Evolutionary conservation across 2,113 vertebrate genomes (phyloP).

Genomic region (Azemiops feae): DNA sequence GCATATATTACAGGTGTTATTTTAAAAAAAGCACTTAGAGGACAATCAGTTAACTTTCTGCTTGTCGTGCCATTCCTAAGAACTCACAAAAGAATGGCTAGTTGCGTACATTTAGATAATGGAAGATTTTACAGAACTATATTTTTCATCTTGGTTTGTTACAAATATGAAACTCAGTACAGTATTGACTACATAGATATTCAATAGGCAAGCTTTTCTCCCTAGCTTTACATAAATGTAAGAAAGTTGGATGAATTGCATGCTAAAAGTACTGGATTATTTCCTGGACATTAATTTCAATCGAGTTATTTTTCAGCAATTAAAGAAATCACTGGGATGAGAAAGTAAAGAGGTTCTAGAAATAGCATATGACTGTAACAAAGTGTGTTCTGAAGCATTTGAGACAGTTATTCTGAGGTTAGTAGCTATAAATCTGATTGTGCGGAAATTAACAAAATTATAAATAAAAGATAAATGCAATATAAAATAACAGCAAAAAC

Average conservation of each 20-base stretch:
- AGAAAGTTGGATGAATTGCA: not conserved
- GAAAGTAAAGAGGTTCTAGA: not conserved
- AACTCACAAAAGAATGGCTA: not conserved
- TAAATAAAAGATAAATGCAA: not conserved
- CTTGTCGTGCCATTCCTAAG: not conserved
- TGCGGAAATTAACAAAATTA: not conserved
- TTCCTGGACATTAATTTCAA: slow-evolving; percentile 1
- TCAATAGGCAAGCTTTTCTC: not conserved
- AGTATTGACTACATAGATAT: not conserved
- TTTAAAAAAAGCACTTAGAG: not conserved
- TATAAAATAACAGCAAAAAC: not conserved
- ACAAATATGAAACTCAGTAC: not conserved
- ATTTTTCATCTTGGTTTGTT: not conserved
- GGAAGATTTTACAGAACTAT: not conserved
- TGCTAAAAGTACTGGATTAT: not conserved
- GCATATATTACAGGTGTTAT: not conserved
- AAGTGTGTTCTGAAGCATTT: not conserved
- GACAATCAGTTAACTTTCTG: not conserved
- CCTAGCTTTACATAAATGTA: slow-evolving; percentile 11
- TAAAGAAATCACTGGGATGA: not conserved
- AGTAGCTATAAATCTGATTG: not conserved
- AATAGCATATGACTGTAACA: not conserved
- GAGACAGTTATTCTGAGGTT: not conserved
- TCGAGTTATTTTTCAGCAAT: not conserved
- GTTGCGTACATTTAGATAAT: not conserved